Percentiles rank a stretch among this genome's conserved stretches.
Evolutionary conservation across 2,113 vertebrate genomes (phyloP).

Genomic region (Epinephelus lanceolatus): DNA sequence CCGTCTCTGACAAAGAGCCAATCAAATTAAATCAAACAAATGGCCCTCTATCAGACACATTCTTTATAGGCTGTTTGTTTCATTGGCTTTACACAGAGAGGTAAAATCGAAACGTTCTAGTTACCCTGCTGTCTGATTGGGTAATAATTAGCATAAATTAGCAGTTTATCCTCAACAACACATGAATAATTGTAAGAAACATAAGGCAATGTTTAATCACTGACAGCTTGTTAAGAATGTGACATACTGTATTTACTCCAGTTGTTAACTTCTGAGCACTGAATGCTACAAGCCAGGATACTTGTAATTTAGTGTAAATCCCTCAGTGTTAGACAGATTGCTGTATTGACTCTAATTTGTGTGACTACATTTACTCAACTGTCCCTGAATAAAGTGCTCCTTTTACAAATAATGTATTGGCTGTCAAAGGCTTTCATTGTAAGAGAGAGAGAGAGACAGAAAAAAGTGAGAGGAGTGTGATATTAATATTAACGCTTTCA

Average conservation of each 20-base stretch:
- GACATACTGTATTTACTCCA: not conserved
- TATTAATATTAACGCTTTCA: not conserved
- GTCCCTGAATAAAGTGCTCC: not conserved
- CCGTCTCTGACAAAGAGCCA: slow-evolving; percentile 8
- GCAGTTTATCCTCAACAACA: slow-evolving; percentile 4
- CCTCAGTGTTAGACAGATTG: not conserved
- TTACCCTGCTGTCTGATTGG: not conserved
- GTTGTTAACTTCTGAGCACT: not conserved
- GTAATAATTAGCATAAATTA: slow-evolving; percentile 21
- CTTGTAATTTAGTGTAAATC: not conserved
- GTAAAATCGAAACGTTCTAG: not conserved
- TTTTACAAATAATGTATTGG: not conserved
- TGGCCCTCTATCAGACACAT: not conserved
- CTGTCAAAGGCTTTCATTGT: not conserved
- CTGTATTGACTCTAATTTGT: not conserved
- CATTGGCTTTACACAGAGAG: not conserved
- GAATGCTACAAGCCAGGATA: not conserved
- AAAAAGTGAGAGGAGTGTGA: not conserved
- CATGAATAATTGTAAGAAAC: not conserved
- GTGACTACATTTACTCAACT: slow-evolving; percentile 9
- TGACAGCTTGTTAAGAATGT: slow-evolving; percentile 22
- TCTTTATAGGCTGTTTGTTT: not conserved
- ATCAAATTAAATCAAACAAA: slow-evolving; percentile 29
- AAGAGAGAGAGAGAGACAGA: not conserved
- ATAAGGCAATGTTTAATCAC: slow-evolving; percentile 1